Evolutionary conservation across 53 echinoderm and acorn worm species (phyloP), one percentile per base, ranked within the genome.

Genomic region (Astropecten irregularis): DNA sequence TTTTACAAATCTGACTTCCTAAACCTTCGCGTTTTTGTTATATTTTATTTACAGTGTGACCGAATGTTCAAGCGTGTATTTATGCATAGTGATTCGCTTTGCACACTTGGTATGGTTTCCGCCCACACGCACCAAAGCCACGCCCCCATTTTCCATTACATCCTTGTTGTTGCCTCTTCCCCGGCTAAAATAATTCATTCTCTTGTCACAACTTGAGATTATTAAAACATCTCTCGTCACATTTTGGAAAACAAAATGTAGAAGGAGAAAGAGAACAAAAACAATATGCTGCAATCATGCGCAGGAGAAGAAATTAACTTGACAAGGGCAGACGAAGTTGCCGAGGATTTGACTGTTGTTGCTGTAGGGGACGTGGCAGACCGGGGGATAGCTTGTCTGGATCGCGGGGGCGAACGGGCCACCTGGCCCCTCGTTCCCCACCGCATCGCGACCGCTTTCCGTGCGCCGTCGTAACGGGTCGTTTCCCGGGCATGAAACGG

Each of bases 221-320:
- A 50, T 48, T 26, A 32, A 71, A 52, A 16, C 52, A 71, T 71
- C 71, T 25, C 42, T 71, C 71, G 71, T 71, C 71, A 71, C 71
- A 29, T 71, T 42, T 52, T n/a, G n/a, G n/a, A n/a, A n/a, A n/a
- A n/a, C n/a, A n/a, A n/a, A n/a, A n/a, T n/a, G n/a, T n/a, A n/a
- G n/a, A n/a, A n/a, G n/a, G n/a, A n/a, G n/a, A n/a, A n/a, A n/a
- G n/a, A n/a, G n/a, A 34, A 9, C 20, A 66, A 36, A 8, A 28
- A 26, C 16, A 50, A 52, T 20, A 71, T 42, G 50, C 18, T 71
- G 59, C 29, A 58, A 65, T 13, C 65, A 65, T 9, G 36, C 7
- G 38, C 65, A 5, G 3, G 35, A 36, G 22, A 2, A 36, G 65
- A 65, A 36, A 37, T 38, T n/a, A 65, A 65, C 27, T 21, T 65